phyloP scores from a whole-genome alignment of 2,113 vertebrate genomes.

The Phyllostomus hastatus region DNA sequence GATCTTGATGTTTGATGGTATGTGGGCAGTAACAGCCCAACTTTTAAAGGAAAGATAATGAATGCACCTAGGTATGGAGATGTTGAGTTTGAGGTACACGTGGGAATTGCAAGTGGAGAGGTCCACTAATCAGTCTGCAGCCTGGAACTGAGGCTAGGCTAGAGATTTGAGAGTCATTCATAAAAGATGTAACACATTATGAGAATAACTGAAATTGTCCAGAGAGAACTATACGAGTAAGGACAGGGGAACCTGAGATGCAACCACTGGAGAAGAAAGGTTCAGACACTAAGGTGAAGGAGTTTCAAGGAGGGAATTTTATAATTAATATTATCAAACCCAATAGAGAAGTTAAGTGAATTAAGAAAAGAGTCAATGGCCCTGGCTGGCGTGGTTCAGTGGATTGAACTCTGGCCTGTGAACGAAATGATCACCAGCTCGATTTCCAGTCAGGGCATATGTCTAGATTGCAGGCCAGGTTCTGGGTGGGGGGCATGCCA shows the following conservation, averaged over 20 bases:
- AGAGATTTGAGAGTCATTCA: neutral
- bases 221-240: neutral
- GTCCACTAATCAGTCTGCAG: neutral
- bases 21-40: neutral
- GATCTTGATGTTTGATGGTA: neutral
- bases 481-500: too few relatives aligned
- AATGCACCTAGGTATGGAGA: neutral
- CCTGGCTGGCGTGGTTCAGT: too few relatives aligned
- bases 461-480: too few relatives aligned
- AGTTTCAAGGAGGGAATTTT: slow-evolving; percentile 19
- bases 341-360: neutral
- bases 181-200: neutral
- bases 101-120: neutral
- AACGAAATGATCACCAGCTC: too few relatives aligned
- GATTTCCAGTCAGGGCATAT: too few relatives aligned
- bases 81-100: neutral
- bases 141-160: neutral
- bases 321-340: neutral
- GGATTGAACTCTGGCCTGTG: too few relatives aligned
- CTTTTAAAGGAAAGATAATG: slow-evolving; percentile 23
- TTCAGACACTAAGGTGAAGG: neutral
- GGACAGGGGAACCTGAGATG: neutral
- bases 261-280: neutral
- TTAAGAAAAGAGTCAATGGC: neutral
- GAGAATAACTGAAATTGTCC: neutral